Evolutionary conservation across 92 coral and sea anemone genomes (phyloP).

Genomic region (Parazoanthus atlanticus): DNA sequence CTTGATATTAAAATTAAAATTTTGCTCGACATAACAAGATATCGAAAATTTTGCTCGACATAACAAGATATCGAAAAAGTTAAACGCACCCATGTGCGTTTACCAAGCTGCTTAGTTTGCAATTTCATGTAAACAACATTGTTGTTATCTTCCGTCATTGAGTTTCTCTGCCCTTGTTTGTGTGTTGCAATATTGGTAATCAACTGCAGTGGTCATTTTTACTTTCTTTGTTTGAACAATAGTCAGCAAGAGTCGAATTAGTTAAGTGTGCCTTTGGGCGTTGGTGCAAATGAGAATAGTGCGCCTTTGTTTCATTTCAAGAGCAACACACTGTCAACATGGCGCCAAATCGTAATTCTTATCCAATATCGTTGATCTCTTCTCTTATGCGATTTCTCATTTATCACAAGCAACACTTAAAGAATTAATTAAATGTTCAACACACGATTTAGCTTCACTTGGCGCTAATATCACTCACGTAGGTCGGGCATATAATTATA

Average conservation of each 20-base stretch:
- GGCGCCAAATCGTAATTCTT: background rate
- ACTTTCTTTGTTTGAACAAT: background rate
- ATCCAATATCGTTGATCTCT: background rate
- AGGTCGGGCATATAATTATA: background rate
- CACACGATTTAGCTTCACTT: background rate
- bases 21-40: background rate
- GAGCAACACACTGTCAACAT: background rate
- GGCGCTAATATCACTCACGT: background rate
- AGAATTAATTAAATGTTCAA: background rate
- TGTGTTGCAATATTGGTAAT: background rate
- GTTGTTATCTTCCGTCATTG: background rate
- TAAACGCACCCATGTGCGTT: background rate
- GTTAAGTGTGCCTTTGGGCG: slow-evolving; percentile 10
- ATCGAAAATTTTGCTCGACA: background rate
- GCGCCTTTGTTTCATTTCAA: background rate
- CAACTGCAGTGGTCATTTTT: background rate
- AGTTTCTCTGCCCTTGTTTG: background rate
- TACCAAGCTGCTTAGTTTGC: background rate
- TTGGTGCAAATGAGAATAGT: background rate
- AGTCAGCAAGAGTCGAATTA: background rate
- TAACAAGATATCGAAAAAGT: too few relatives aligned
- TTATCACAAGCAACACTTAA: background rate
- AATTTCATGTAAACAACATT: background rate
- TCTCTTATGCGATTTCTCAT: background rate
- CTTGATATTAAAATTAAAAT: too few relatives aligned